These are phyloP conservation scores for Papilio elwesi DNA, from an alignment of 2,888 invertebrate species.

Conservation along the genomic window DNA sequence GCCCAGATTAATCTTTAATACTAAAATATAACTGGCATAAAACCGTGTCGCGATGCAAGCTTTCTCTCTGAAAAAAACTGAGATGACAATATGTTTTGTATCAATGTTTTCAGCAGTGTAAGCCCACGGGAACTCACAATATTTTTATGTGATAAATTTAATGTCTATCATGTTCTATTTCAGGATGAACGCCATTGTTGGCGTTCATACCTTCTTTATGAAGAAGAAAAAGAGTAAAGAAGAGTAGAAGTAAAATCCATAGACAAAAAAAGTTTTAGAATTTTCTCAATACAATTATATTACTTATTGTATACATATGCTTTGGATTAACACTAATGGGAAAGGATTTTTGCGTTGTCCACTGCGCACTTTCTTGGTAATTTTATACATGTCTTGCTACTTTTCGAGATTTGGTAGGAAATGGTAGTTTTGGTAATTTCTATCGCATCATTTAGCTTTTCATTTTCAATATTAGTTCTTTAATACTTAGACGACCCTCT, in stretches of 20 bases:
- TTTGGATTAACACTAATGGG: slow-evolving; percentile 6
- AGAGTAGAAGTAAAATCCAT: slow-evolving; percentile 28
- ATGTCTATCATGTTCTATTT: slow-evolving; percentile 49
- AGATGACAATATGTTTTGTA: too few species aligned
- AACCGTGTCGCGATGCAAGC: too few species aligned
- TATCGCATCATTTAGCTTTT: neutral
- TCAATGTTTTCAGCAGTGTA: too few species aligned
- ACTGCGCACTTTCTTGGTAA: slow-evolving; percentile 22
- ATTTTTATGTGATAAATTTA: neutral
- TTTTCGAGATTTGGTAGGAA: slow-evolving; percentile 17
- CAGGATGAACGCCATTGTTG: slow-evolving; percentile 74
- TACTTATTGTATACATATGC: slow-evolving; percentile 42
- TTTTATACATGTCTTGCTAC: neutral
- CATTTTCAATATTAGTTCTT: neutral
- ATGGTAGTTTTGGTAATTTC: slow-evolving; percentile 15
- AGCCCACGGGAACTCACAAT: too few species aligned
- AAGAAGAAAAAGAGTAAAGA: slow-evolving; percentile 64
- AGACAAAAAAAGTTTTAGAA: slow-evolving; percentile 35
- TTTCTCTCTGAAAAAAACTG: too few species aligned
- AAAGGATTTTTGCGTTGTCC: neutral
- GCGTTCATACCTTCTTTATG: slow-evolving; percentile 74
- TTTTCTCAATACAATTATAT: slow-evolving; percentile 50
- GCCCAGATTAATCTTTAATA: too few species aligned
- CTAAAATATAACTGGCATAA: too few species aligned
- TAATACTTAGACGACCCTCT: neutral